Evolutionary conservation across 1,140 invertebrate species (phyloP), one percentile per base, ranked within the genome.

Genomic region (Lutraria rhynchaena): DNA sequence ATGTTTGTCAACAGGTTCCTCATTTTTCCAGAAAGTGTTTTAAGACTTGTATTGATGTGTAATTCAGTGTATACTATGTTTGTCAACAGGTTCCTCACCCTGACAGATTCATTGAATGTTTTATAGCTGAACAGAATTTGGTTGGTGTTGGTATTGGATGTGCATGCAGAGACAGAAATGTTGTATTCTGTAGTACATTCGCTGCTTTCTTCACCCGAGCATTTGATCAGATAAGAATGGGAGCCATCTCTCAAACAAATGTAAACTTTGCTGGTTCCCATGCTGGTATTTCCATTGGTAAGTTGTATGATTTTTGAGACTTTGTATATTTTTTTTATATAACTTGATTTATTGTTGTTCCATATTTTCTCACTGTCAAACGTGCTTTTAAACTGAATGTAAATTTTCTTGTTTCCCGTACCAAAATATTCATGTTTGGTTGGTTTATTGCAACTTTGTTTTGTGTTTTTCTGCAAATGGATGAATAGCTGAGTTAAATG

Each of bases 91-190:
- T 89, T 88, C 92, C 90, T 49, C 93, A 91, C 81, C 94, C 94
- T 7, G 93, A 95, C 3, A 95, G 97, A 83, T 99, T 97, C 92
- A 95, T 99, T 76, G 98, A 99, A 93, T 99, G 99, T 92, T 99
- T 96, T 93, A 99, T 99, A 90, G 99, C 99, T 70, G 99, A 99
- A 92, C 99, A 99, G 94, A 99, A 99, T 93, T 92, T 99, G 86
- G 97, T 99, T 85, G 98, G 98, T 53, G 97, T 99, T 78, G 98
- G 96, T 0, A 97, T 99, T 87, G 99, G 99, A 37, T 90, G 90
- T 84, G 96, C 96, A 57, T 98, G 97, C 89, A 94, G 98, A 83
- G 95, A 97, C 88, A 94, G 98, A 71, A 96, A 96, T 13, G 95
- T 99, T 55, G 95, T 97, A 7, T 99, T 99, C 91, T 96, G 96